Evolutionary conservation across 2,888 invertebrate genomes (phyloP).

Genomic region (Cheilosia scutellata): DNA sequence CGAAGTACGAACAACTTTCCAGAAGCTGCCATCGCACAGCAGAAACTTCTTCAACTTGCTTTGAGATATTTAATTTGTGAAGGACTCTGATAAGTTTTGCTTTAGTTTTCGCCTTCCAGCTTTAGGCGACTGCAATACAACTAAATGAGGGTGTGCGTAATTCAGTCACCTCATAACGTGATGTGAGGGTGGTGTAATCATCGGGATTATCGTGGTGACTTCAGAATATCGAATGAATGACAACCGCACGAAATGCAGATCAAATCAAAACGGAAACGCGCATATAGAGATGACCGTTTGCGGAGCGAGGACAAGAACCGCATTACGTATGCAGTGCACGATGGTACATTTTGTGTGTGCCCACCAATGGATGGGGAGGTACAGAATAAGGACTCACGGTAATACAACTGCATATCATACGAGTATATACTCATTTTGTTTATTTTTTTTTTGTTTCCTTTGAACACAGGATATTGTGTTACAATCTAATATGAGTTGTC

Average conservation of each 20-base stretch:
- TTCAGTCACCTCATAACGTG: constrained; percentile 49
- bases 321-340: constrained; percentile 48
- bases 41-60: constrained; percentile 34
- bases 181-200: constrained; percentile 1
- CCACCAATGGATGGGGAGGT: constrained; percentile 9
- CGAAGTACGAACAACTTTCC: constrained; percentile 22
- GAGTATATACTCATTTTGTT: constrained; percentile 35
- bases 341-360: constrained; percentile 19
- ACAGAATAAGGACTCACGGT: constrained; percentile 24
- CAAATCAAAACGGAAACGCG: constrained; percentile 35
- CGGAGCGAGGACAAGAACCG: neutral
- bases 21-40: neutral
- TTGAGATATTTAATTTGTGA: constrained; percentile 57
- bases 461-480: constrained; percentile 28
- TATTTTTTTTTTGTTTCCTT: neutral
- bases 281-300: constrained; percentile 33
- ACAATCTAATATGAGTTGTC: constrained; percentile 34
- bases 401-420: constrained; percentile 42
- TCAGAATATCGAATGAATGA: constrained; percentile 40
- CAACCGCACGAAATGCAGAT: constrained; percentile 51
- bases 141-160: constrained; percentile 47
- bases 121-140: constrained; percentile 25
- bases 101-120: constrained; percentile 29
- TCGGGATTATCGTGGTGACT: constrained; percentile 15
- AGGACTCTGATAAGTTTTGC: constrained; percentile 23